Base-by-base conservation (phyloP, 2,888 invertebrate genomes). In the Callosobruchus maculatus region DNA sequence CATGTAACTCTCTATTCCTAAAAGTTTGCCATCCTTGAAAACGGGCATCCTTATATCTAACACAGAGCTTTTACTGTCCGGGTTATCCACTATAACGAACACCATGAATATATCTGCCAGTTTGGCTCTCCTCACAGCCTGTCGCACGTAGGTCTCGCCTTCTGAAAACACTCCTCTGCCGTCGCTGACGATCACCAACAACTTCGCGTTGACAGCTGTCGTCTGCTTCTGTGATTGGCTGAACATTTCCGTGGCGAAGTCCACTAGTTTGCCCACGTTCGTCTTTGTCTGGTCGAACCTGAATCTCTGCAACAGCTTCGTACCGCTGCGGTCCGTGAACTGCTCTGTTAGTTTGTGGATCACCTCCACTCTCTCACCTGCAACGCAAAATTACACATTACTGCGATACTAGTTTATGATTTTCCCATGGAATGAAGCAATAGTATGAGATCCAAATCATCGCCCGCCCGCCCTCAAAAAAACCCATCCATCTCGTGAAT, bases 61-160 rank as follows among this genome's bases (percentile, higher is more conserved):
- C 80, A 99, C 95, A 0, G 98, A 98, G 86, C 95, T 94, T 93
- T 96, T 95, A 85, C 94, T 95, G 78, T 93, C 91, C 7, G 97
- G 97, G 88, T 96, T 97, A 86, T 99, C 99, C 70, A 99, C 92
- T 77, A 99, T 94, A 71, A 99, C 93, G 85, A 98, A 99, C 4
- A 99, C 96, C 77, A 96, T 90, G 87, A 99, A 99, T 79, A 99
- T 93, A 68, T 95, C 93, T 73, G 93, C 91, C 72, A 95, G 90
- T 77, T 93, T 91, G 2, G 97, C 96, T 80, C 93, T 88, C 81
- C 96, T 90, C 0, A 98, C 94, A 0, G 97, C 94, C 78, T 91
- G 91, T 77, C 89, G 90, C 0, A 98, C 95, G 75, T 88, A 90
- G 0, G 92, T 92, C 81, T 93, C 92, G 0, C 98, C 98, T 84